Evolutionary conservation across 2,113 vertebrate genomes (phyloP).

Genomic region (Forbesichthys papilliferus): DNA sequence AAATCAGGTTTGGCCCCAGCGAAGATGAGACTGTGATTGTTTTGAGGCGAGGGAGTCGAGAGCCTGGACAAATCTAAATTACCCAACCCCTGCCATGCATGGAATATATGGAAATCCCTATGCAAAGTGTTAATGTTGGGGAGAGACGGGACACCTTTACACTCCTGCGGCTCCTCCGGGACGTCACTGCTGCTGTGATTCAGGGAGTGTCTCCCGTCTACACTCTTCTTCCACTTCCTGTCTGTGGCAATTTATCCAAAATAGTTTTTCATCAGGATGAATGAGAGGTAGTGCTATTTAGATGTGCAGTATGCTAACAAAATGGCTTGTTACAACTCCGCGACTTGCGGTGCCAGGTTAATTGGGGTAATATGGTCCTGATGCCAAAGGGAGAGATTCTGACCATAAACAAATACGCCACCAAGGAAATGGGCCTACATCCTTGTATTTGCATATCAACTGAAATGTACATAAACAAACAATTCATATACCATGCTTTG

Average conservation of each 20-base stretch:
- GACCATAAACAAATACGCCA: conserved; percentile 64
- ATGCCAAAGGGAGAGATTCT: conserved; percentile 31
- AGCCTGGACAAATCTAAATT: conserved; percentile 68
- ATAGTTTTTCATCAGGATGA: not conserved
- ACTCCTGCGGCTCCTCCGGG: conserved; percentile 20
- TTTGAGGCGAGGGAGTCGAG: conserved; percentile 62
- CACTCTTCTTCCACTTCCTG: not conserved
- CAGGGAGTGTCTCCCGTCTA: conserved; percentile 21
- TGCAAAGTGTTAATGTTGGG: conserved; percentile 74
- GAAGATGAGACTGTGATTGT: conserved; percentile 66
- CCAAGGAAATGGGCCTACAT: conserved; percentile 40
- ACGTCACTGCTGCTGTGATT: conserved; percentile 46
- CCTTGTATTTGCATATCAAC: conserved; percentile 56
- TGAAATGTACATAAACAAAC: conserved; percentile 25
- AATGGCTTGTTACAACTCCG: not conserved
- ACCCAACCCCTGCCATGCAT: conserved; percentile 47
- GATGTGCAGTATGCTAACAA: not conserved
- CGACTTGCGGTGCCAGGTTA: conserved; percentile 13
- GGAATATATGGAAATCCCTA: conserved; percentile 81
- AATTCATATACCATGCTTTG: too few relatives aligned
- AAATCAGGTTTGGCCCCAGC: conserved; percentile 61
- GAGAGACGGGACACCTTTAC: conserved; percentile 50
- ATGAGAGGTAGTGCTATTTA: not conserved
- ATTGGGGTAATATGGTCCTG: conserved; percentile 33
- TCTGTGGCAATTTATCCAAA: conserved; percentile 4